Conservation (phyloP, 1,140 invertebrate genomes). For the Ceratosolen solmsi region DNA sequence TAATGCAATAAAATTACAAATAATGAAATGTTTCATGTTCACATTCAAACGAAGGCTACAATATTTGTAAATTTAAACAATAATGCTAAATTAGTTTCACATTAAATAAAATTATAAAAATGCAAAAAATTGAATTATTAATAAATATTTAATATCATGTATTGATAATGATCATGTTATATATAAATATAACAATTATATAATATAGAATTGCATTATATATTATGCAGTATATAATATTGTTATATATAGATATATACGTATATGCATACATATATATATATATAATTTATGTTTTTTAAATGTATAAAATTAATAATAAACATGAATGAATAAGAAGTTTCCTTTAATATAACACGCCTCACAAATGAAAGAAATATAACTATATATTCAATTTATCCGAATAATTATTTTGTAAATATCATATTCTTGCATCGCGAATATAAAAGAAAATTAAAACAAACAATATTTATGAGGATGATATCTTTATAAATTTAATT, state of each 20-base stretch:
- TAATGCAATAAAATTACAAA: too few relatives aligned
- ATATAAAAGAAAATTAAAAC: background rate
- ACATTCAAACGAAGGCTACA: too few relatives aligned
- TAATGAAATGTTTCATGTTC: too few relatives aligned
- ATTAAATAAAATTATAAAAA: constrained; percentile 3
- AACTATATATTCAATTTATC: constrained; percentile 25
- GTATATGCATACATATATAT: background rate
- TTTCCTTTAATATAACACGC: background rate
- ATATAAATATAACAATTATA: too few relatives aligned
- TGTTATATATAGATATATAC: background rate
- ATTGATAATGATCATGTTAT: background rate
- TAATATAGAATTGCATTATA: too few relatives aligned
- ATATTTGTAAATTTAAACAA: too few relatives aligned
- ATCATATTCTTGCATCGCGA: background rate
- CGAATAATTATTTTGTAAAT: constrained; percentile 19
- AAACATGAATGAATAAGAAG: background rate
- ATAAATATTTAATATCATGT: background rate
- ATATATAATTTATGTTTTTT: background rate
- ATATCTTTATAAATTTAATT: background rate
- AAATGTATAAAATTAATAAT: constrained; percentile 3
- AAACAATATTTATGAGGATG: background rate
- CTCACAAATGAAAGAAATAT: constrained; percentile 1
- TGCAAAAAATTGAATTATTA: too few relatives aligned
- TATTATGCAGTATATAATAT: too few relatives aligned
- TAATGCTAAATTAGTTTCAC: background rate